phyloP scores from a whole-genome alignment of 2,797 vertebrate genomes.

The Melanotaenia parkinsoni region DNA sequence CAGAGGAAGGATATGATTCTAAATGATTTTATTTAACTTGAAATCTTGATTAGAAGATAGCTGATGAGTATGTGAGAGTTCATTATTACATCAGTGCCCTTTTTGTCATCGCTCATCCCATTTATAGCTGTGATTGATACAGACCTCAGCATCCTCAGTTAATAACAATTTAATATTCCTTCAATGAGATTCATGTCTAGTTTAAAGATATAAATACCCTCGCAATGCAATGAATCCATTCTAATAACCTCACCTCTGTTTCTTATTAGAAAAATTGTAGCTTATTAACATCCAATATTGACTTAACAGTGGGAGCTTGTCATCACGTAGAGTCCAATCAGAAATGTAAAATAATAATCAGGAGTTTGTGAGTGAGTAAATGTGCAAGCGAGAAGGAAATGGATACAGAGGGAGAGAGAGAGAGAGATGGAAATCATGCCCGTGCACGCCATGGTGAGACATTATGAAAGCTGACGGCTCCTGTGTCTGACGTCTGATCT shows the following conservation, averaged over 20 bases:
- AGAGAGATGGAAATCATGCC: constrained; percentile 53
- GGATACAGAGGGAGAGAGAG: constrained; percentile 20
- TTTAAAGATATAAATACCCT: neutral
- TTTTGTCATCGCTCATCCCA: constrained; percentile 33
- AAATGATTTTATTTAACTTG: neutral
- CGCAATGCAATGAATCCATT: neutral
- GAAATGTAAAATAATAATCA: constrained; percentile 34
- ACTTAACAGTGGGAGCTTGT: neutral
- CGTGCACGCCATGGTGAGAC: constrained; percentile 66
- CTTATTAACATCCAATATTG: neutral
- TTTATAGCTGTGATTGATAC: constrained; percentile 48
- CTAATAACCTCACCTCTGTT: neutral
- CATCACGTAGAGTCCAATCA: constrained; percentile 2
- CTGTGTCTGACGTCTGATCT: constrained; percentile 84
- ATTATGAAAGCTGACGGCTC: constrained; percentile 81
- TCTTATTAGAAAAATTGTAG: neutral
- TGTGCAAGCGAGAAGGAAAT: constrained; percentile 17
- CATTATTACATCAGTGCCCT: constrained; percentile 14
- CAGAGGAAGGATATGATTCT: neutral
- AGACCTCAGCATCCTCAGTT: constrained; percentile 44
- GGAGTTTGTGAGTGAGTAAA: constrained; percentile 38
- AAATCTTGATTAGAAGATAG: neutral
- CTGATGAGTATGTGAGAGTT: constrained; percentile 23
- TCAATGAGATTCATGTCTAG: constrained; percentile 17
- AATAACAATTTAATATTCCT: constrained; percentile 37